These are phyloP conservation scores for Reticulitermes speratus DNA, from an alignment of 1,140 invertebrate genomes.

Conservation along the genomic window DNA sequence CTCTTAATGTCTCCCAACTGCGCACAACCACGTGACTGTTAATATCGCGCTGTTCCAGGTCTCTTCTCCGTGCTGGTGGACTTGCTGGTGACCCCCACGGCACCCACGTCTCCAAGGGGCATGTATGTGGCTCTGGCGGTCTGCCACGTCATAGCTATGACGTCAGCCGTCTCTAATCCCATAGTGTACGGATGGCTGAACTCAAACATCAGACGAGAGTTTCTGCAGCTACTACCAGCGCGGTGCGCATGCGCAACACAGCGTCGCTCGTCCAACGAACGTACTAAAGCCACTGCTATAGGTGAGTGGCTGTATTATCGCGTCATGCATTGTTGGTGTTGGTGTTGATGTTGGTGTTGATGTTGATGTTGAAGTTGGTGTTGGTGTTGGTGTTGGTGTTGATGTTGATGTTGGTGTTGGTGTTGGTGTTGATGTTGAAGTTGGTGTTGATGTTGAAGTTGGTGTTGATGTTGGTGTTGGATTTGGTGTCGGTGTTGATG, in stretches of 20 bases:
- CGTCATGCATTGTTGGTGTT: too few species aligned
- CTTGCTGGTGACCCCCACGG: slow-evolving; percentile 36
- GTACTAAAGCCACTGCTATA: background rate
- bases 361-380: too few species aligned
- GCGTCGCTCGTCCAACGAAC: background rate
- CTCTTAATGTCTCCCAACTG: too few species aligned
- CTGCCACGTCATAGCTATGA: slow-evolving; percentile 57
- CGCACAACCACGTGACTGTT: too few species aligned
- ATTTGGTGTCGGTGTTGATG: too few species aligned
- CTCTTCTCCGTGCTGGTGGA: slow-evolving; percentile 54
- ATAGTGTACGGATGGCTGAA: slow-evolving; percentile 58
- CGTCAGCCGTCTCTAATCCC: slow-evolving; percentile 54
- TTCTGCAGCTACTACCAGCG: slow-evolving; percentile 44
- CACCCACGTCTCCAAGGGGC: slow-evolving; percentile 38
- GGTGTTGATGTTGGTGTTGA: too few species aligned
- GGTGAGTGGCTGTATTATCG: background rate
- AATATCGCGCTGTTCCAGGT: slow-evolving; percentile 37
- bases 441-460: too few species aligned
- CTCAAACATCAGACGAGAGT: slow-evolving; percentile 49
- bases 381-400: too few species aligned
- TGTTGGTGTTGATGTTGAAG: too few species aligned
- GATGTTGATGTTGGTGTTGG: too few species aligned
- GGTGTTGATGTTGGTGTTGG: too few species aligned
- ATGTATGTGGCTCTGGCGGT: slow-evolving; percentile 47
- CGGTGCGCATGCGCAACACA: slow-evolving; percentile 23